Evolutionary conservation across 2,888 invertebrate genomes (phyloP), one percentile per base, ranked within the genome.

Genomic region (Clitarchus hookeri): DNA sequence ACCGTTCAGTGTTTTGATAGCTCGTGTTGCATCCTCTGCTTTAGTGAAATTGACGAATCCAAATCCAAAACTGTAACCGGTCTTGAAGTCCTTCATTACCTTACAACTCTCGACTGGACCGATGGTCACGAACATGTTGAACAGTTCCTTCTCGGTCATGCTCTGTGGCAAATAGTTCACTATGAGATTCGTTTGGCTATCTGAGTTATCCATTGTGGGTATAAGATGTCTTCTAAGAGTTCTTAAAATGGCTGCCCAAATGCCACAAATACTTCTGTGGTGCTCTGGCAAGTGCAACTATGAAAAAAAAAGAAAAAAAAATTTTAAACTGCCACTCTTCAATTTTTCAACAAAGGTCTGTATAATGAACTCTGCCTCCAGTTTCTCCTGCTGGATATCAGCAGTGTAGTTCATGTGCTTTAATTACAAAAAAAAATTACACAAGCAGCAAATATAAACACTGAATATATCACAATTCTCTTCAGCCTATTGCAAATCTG

Each of bases 1-100:
- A 54, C 98, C 98, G 91, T 98, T 98, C 90, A 98, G 93, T 82
- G 95, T 95, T 90, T 95, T 95, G 88, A 98, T 97, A 84, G 98
- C 98, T 89, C 96, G 94, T 86, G 95, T 92, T 77, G 98, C 98
- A 92, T 98, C 97, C 90, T 96, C 96, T 88, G 96, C 96, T 87
- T 95, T 94, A 85, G 95, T 94, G 92, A 96, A 98, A 92, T 98
- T 98, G 83, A 98, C 97, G 92, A 98, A 98, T 79, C 98, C 98
- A 92, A 98, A 98, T 80, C 98, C 98, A 92, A 96, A 98, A 92
- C 98, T 98, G 93, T 98, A 98, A 84, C 98, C 98, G 91, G 98
- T 98, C 94, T 96, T 96, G 91, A 95, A 96, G 91, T 97, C 97
- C 92, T 96, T 96, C 97, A 97, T 97, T 89, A 98, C 97, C 89